Evolutionary conservation across 2,113 vertebrate species (phyloP).

Genomic region (Lamprotornis superbus): DNA sequence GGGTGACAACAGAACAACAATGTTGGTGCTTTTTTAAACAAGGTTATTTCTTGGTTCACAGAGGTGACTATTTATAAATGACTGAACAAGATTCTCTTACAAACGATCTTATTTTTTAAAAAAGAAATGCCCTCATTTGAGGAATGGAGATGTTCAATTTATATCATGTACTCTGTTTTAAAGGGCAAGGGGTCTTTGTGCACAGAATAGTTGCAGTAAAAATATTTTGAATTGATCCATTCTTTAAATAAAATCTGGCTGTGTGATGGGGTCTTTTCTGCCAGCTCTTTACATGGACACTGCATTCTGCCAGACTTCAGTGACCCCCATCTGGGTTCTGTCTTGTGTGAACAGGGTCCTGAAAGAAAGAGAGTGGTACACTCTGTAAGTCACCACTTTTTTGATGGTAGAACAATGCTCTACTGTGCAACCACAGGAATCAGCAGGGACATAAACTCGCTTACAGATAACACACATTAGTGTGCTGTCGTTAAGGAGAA

Average conservation of each 20-base stretch:
- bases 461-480: background rate
- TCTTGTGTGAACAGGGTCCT: background rate
- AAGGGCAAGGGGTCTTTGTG: background rate
- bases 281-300: background rate
- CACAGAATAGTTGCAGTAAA: background rate
- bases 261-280: background rate
- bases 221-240: background rate
- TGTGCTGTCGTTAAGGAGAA: background rate
- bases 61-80: constrained; percentile 73
- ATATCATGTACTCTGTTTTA: background rate
- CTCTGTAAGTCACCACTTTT: background rate
- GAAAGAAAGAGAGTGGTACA: background rate
- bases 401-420: background rate
- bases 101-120: constrained; percentile 63
- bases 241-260: background rate
- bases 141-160: constrained; percentile 34
- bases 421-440: background rate
- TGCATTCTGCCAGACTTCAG: background rate
- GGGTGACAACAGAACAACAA: constrained; percentile 73
- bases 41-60: constrained; percentile 77
- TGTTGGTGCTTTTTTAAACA: constrained; percentile 67
- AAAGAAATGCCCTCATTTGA: constrained; percentile 33
- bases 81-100: constrained; percentile 59
- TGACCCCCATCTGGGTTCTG: background rate
- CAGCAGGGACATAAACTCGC: background rate